Conservation (phyloP, 2,113 vertebrate species). For the Labeo rohita region DNA sequence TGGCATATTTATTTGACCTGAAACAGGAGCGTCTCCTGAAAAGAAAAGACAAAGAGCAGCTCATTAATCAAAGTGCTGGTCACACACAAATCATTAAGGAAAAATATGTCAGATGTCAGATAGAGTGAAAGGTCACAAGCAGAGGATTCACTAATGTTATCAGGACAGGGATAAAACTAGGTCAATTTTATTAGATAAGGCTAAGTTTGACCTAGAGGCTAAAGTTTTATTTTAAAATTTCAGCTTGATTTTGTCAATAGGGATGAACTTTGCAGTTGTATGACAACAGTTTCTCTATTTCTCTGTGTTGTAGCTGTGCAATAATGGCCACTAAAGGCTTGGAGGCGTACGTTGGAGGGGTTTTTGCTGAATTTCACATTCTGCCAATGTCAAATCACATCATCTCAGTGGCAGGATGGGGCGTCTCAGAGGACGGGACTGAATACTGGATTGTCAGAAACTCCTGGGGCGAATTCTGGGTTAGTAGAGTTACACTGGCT, state of each 20-base stretch:
- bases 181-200: background rate
- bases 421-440: slow-evolving; percentile 69
- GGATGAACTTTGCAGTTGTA: background rate
- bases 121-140: background rate
- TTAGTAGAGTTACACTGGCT: slow-evolving; percentile 63
- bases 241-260: background rate
- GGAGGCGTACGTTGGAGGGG: slow-evolving; percentile 79
- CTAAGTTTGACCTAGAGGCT: background rate
- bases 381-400: slow-evolving; percentile 77
- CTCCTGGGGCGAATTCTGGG: slow-evolving; percentile 88
- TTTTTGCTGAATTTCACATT: slow-evolving; percentile 77
- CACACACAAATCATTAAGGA: background rate
- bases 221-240: background rate
- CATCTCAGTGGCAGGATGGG: slow-evolving; percentile 85
- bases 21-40: background rate
- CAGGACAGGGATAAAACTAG: background rate
- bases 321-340: slow-evolving; percentile 84
- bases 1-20: background rate
- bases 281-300: background rate
- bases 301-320: slow-evolving; percentile 76
- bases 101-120: background rate
- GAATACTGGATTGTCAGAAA: slow-evolving; percentile 89
- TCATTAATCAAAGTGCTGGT: background rate
- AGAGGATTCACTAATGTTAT: background rate
- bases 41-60: background rate